Conservation (phyloP, 30 jellyfish, hydroid and myxozoan species). For the Cassiopea xamachana region DNA sequence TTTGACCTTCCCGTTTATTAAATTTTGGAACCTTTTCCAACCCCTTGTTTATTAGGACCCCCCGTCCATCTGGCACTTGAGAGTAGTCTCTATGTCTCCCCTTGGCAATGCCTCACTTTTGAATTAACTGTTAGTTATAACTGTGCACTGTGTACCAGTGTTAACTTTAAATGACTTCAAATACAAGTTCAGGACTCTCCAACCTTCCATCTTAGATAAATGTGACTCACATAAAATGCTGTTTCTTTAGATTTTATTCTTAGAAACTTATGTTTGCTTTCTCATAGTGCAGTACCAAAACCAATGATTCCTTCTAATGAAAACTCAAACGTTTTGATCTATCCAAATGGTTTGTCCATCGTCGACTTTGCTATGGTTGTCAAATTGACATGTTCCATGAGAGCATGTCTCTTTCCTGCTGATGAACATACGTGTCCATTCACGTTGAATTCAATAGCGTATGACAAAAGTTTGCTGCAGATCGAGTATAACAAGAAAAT, state of each 20-base stretch:
- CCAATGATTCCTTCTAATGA: slow-evolving; percentile 10
- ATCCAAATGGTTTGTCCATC: slow-evolving; percentile 28
- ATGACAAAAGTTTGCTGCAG: neutral
- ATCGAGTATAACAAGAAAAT: neutral
- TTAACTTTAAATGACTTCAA: too few species aligned
- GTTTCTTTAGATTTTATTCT: neutral
- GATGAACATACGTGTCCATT: slow-evolving; percentile 42
- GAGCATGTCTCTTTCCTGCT: slow-evolving; percentile 65
- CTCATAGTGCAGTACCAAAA: slow-evolving; percentile 18
- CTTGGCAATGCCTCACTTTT: too few species aligned
- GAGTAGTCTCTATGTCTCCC: too few species aligned
- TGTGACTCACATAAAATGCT: neutral
- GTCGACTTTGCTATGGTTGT: slow-evolving; percentile 27
- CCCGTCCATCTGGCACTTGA: too few species aligned
- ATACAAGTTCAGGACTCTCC: too few species aligned
- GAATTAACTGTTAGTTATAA: too few species aligned
- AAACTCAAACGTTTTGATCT: neutral
- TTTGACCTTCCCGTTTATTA: too few species aligned
- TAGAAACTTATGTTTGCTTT: neutral
- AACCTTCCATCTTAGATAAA: too few species aligned
- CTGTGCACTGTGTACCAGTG: too few species aligned
- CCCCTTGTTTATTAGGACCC: too few species aligned
- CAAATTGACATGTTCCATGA: slow-evolving; percentile 52
- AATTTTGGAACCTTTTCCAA: too few species aligned
- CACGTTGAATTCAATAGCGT: slow-evolving; percentile 10